Base-by-base conservation (phyloP, 2,888 invertebrate genomes). In the Agrenia bidenticulata region DNA sequence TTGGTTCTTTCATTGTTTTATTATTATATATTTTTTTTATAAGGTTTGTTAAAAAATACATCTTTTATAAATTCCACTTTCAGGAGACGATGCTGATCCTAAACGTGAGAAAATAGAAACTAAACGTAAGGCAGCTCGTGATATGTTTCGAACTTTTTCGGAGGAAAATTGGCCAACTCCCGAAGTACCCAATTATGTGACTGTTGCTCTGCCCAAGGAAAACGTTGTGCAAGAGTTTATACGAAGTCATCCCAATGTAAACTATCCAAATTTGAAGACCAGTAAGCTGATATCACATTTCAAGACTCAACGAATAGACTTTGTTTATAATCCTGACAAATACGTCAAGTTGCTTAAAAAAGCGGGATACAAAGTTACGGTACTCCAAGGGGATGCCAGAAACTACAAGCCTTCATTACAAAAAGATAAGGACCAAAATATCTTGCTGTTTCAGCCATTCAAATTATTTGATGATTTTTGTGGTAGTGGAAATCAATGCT, bases 251-350 rank as follows among this genome's bases (percentile, higher is more conserved):
- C 67, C 67, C 1, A 27, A 37, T 4, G 71, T 73, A 4, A 24
- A 50, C 9, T 57, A 69, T 53, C 49, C 63, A 1, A n/a, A 53
- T 15, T 58, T 41, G n/a, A 53, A 60, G 17, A 45, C 59, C 11
- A 53, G 62, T 17, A n/a, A 54, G 2, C 45, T 74, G 2, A 39
- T 21, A 23, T 24, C 19, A 5, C 39, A 64, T 21, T 76, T 76
- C 63, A 9, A 23, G 1, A 61, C 61, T 13, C 56, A 32, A 5
- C 60, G 76, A 2, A 67, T 76, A 9, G 76, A 76, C 55, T 76
- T 65, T 51, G 66, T 76, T 24, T 58, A 54, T 19, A 61, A 74
- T 41, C 76, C 76, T 1, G 62, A 64, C 15, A 74, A 74, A 51
- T 76, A 76, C 51, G 49, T 63, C 13, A 49, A 42, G 23, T 55